phyloP scores from a whole-genome alignment of 2,797 vertebrate genomes.

The Gambusia yucatana region DNA sequence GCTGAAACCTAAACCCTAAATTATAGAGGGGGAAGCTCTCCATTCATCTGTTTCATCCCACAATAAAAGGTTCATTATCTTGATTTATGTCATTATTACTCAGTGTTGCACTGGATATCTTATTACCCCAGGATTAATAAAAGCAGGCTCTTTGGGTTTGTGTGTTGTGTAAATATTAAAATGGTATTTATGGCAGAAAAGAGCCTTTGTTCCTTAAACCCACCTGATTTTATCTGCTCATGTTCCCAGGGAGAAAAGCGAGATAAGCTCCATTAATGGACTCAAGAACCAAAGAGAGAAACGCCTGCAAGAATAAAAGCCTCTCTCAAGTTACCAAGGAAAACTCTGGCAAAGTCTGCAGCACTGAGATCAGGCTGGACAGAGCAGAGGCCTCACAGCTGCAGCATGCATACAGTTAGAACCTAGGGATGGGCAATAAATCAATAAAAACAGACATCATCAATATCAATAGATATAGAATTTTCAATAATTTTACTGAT shows the following conservation, averaged over 20 bases:
- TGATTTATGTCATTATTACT: conserved; percentile 19
- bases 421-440: too few species aligned
- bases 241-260: background rate
- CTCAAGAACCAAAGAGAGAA: background rate
- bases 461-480: too few species aligned
- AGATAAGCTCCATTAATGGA: background rate
- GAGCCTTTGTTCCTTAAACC: conserved; percentile 51
- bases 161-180: conserved; percentile 5
- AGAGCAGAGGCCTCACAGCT: background rate
- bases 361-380: background rate
- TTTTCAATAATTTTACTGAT: too few species aligned
- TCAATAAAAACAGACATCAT: too few species aligned
- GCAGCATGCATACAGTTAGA: too few species aligned
- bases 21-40: background rate
- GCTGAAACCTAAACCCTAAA: background rate
- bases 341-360: background rate
- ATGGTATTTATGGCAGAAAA: conserved; percentile 43
- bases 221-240: background rate
- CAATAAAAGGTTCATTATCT: conserved; percentile 10
- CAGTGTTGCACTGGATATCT: background rate
- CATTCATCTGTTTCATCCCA: background rate
- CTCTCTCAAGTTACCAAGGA: background rate
- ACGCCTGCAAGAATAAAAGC: background rate
- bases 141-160: background rate
- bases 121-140: background rate